These are phyloP conservation scores for Protonemura montana DNA, from an alignment of 2,888 invertebrate species.

Conservation along the genomic window DNA sequence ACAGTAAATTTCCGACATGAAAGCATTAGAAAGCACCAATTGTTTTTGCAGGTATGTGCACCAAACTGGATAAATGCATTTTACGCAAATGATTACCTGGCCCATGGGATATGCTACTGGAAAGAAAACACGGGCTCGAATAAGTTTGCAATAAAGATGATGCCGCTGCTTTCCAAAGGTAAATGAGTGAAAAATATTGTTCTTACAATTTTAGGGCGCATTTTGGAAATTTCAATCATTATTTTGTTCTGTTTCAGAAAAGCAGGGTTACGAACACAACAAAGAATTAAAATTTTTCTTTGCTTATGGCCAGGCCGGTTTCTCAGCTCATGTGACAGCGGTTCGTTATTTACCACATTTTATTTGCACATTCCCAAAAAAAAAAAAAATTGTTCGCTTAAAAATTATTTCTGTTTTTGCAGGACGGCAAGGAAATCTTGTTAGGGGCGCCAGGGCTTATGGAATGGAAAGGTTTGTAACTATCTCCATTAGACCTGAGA, in stretches of 20 bases:
- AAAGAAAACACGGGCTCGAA: not conserved
- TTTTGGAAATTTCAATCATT: too few relatives aligned
- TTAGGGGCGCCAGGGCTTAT: conserved; percentile 70
- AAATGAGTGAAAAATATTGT: not conserved
- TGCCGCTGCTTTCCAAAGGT: not conserved
- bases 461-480: conserved; percentile 64
- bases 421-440: conserved; percentile 58
- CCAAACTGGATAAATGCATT: conserved; percentile 50
- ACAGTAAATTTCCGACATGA: too few relatives aligned
- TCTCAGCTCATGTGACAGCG: conserved; percentile 52
- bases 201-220: too few relatives aligned
- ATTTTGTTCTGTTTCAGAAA: not conserved
- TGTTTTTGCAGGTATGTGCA: conserved; percentile 49
- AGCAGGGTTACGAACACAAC: too few relatives aligned
- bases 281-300: conserved; percentile 50
- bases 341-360: conserved; percentile 28
- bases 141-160: not conserved
- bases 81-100: conserved; percentile 42
- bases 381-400: not conserved
- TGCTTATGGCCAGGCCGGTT: conserved; percentile 53
- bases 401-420: not conserved
- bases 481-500: too few relatives aligned
- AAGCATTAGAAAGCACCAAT: too few relatives aligned
- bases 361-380: too few relatives aligned
- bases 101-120: conserved; percentile 51